These are phyloP conservation scores for Cyclophora punctaria DNA, from an alignment of 2,888 invertebrate genomes.

Conservation along the genomic window DNA sequence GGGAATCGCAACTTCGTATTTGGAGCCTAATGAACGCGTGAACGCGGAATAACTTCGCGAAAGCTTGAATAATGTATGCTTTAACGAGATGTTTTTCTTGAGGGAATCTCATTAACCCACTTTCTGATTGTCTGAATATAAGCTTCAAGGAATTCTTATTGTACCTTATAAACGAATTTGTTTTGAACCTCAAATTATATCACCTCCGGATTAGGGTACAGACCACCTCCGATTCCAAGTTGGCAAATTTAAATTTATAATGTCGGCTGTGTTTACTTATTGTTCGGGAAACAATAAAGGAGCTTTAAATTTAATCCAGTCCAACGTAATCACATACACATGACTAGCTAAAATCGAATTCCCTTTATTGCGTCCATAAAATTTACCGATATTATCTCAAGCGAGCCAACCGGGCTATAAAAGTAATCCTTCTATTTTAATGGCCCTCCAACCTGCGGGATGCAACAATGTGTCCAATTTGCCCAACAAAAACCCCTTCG, in stretches of 20 bases:
- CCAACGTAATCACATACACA: conserved; percentile 61
- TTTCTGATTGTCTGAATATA: conserved; percentile 71
- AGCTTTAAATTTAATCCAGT: conserved; percentile 34
- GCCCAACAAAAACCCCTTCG: conserved; percentile 31
- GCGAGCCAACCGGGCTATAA: conserved; percentile 64
- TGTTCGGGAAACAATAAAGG: conserved; percentile 27
- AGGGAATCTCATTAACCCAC: conserved; percentile 73
- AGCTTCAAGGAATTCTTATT: conserved; percentile 65
- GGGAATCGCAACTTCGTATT: conserved; percentile 62
- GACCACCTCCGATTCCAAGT: conserved; percentile 4
- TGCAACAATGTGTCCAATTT: conserved; percentile 65
- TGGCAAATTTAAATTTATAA: conserved; percentile 21
- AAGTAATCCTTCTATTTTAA: conserved; percentile 73
- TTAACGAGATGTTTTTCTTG: conserved; percentile 75
- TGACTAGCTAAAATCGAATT: conserved; percentile 69
- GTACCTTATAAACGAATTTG: conserved; percentile 52
- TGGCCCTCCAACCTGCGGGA: conserved; percentile 64
- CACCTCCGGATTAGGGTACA: conserved; percentile 35
- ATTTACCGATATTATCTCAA: conserved; percentile 71
- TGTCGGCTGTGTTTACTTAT: conserved; percentile 15
- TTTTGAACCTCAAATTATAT: conserved; percentile 61
- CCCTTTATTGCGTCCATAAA: conserved; percentile 70
- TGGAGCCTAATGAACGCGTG: conserved; percentile 71
- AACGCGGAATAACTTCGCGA: conserved; percentile 69
- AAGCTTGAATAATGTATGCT: conserved; percentile 74